Evolutionary conservation across 2,113 vertebrate species (phyloP).

Genomic region (Lepidothrix coronata): DNA sequence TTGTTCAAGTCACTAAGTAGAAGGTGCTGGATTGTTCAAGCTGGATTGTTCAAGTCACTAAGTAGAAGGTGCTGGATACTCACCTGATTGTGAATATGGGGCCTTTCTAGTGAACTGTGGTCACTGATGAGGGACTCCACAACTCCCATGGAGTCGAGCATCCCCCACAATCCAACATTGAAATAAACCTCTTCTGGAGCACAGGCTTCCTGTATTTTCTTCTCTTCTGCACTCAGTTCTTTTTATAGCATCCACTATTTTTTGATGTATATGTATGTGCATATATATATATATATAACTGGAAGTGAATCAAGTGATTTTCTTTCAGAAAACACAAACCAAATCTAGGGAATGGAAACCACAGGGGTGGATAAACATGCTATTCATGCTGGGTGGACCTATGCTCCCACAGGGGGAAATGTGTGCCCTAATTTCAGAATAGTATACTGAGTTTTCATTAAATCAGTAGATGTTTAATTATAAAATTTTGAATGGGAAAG

Average conservation of each 20-base stretch:
- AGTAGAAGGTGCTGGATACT: not conserved
- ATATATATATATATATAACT: not conserved
- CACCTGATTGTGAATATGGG: not conserved
- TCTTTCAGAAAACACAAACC: constrained; percentile 13
- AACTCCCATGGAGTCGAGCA: not conserved
- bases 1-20: not conserved
- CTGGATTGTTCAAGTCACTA: not conserved
- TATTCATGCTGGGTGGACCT: constrained; percentile 40
- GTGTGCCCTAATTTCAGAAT: constrained; percentile 3
- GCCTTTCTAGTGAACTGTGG: not conserved
- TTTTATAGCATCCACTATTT: not conserved
- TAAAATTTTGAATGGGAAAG: not conserved
- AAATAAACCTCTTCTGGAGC: not conserved
- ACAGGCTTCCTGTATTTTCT: not conserved
- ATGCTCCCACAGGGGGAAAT: not conserved
- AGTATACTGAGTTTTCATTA: not conserved
- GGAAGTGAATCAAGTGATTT: not conserved
- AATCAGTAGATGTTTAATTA: not conserved
- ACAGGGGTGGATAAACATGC: not conserved
- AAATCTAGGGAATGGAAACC: constrained; percentile 2
- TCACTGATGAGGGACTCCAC: not conserved
- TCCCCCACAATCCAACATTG: not conserved
- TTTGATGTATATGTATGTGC: not conserved
- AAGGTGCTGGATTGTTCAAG: not conserved
- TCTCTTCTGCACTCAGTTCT: not conserved